Evolutionary conservation across 2,797 vertebrate genomes (phyloP), one percentile per base, ranked within the genome.

Genomic region (Myiotriccus ornatus): DNA sequence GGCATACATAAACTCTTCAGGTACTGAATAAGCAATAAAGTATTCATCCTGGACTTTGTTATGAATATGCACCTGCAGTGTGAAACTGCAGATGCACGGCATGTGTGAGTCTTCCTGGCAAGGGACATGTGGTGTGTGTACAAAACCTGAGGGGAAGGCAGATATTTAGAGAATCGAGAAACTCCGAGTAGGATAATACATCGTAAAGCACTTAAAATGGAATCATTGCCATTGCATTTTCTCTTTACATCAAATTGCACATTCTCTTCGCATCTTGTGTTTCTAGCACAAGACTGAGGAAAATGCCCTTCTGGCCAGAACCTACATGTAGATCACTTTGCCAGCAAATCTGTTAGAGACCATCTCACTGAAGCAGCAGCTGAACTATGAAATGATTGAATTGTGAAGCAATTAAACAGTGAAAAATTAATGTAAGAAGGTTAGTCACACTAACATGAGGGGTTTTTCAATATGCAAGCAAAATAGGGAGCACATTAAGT

Each of bases 371-470:
- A 74, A 94, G 79, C 44, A 85, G 44, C 49, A 92, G 75, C 89
- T 95, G 90, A 95, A 59, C 59, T 89, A 7, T 55, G 43, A 73
- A 85, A 47, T 30, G 10, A 21, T 59, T 76, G 47, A 91, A 87
- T n/a, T 94, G 46, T 81, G 62, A 95, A 85, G 77, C 71, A 67
- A 94, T 55, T 64, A 84, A 95, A 84, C 50, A 82, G 77, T 94
- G 41, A 79, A 82, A 93, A 94, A 78, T 35, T 4, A 75, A 37
- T 87, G 22, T 43, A 55, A 96, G 62, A 55, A 82, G 32, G 70
- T 89, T 89, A 71, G 46, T 41, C 32, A 35, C 52, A 53, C 50
- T 74, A 84, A 43, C 13, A 12, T 11, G 62, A 89, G 25, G 10
- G 2, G 1, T 14, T 84, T 88, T 93, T 43, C 78, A 70, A 18